Conservation (phyloP, 2,113 vertebrate genomes). For the Eclectus roratus region DNA sequence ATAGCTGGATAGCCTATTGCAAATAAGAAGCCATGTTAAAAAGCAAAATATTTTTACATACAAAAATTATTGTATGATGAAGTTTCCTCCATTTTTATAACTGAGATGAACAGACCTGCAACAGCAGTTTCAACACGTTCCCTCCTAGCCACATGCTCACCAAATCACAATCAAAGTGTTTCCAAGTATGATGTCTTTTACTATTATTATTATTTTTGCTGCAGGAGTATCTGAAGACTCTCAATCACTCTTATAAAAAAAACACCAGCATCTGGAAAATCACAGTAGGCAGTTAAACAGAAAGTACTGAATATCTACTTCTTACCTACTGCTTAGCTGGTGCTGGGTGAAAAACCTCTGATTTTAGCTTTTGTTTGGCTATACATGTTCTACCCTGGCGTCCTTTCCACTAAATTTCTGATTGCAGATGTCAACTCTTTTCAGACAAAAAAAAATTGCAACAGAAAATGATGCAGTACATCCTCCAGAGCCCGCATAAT, state of each 20-base stretch:
- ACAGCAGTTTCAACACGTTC: not conserved
- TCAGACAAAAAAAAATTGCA: not conserved
- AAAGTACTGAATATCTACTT: not conserved
- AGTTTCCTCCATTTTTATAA: not conserved
- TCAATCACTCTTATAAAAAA: not conserved
- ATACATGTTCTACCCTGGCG: not conserved
- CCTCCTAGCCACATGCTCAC: not conserved
- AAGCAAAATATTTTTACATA: not conserved
- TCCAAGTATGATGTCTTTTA: not conserved
- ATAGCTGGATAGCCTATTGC: not conserved
- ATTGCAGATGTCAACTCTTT: not conserved
- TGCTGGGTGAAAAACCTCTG: not conserved
- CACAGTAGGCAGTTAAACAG: not conserved
- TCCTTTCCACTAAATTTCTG: not conserved
- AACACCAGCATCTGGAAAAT: not conserved
- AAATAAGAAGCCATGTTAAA: not conserved
- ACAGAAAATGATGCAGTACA: not conserved
- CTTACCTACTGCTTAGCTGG: not conserved
- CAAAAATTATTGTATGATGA: not conserved
- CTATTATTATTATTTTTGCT: not conserved
- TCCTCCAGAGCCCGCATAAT: not conserved
- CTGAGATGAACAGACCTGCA: not conserved
- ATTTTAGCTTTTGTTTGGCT: not conserved
- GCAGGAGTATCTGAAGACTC: not conserved
- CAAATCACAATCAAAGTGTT: not conserved